Base-by-base conservation (phyloP, 2,888 invertebrate genomes). In the Amaurobius ferox region DNA sequence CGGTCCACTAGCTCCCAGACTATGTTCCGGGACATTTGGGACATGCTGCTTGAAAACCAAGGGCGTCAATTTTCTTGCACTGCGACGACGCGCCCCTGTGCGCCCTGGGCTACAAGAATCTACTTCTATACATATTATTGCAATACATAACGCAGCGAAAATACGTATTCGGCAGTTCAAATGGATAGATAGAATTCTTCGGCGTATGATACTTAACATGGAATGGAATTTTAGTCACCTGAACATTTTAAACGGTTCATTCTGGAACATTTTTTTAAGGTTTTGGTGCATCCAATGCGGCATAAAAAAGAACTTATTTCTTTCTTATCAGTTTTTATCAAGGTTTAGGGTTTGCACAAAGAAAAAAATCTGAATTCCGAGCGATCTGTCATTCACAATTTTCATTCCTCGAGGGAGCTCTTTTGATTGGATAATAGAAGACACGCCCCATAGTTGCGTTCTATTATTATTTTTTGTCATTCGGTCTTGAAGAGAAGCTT, bases 41-140 rank as follows among this genome's bases (percentile, higher is more conserved):
- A 97, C 96, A 93, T 98, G 98, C 93, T 98, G 97, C 91, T 97
- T 97, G 93, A 96, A 97, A 90, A 98, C 98, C 90, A 98, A 94
- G 2, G 91, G 91, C 90, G 95, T 96, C 90, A 97, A 94, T 92
- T 97, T 97, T 91, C 95, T 94, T 90, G 95, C 94, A 89, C 94
- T 93, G 90, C 95, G 93, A 90, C 96, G 94, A 89, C 96, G 94
- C 89, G 95, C 95, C 11, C 89, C 88, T 90, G 97, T 96, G 91
- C 97, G 94, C 90, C 97, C 97, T 89, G 97, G 97, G 90, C 97
- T 97, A 93, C 97, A 97, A 87, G 88, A 89, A 48, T 89, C 90
- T n/a, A 89, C 89, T 55, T 87, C 85, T 48, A 87, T 68, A 29
- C 13, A 68, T 2, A 55, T 0, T 2, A 73, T 30, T 5, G 11